Percentiles rank a stretch among this genome's conserved stretches.
Conservation (phyloP, 1,140 invertebrate genomes). For the Calycopis cecrops region DNA sequence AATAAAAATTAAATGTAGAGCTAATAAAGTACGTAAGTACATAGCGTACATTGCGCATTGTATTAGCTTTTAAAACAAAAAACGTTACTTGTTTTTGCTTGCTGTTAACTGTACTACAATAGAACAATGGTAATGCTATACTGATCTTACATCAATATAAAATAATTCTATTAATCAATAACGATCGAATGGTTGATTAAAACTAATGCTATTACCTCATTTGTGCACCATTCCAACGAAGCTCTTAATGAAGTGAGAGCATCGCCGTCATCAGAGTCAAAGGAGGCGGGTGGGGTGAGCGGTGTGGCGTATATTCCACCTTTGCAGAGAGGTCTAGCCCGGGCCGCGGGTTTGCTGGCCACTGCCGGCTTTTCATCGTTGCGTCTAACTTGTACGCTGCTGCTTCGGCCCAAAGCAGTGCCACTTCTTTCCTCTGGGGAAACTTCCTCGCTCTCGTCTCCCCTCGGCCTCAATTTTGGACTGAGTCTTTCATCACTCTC, state of each 20-base stretch:
- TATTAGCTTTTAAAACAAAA: too few relatives aligned
- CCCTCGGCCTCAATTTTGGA: constrained; percentile 77
- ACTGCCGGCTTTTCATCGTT: constrained; percentile 83
- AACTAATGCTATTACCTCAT: constrained; percentile 31
- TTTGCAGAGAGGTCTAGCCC: constrained; percentile 38
- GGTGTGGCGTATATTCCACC: constrained; percentile 81
- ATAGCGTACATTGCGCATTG: too few relatives aligned
- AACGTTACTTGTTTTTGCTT: too few relatives aligned
- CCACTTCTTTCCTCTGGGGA: constrained; percentile 70
- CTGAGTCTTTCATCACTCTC: constrained; percentile 77
- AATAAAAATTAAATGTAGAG: too few relatives aligned
- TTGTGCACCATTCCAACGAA: constrained; percentile 69
- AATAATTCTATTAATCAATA: too few relatives aligned
- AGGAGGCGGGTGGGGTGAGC: constrained; percentile 46
- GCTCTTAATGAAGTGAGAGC: constrained; percentile 52
- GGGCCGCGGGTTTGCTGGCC: constrained; percentile 78
- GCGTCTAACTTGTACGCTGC: constrained; percentile 64
- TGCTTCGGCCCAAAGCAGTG: constrained; percentile 54
- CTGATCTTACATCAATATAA: too few relatives aligned
- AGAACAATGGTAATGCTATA: too few relatives aligned
- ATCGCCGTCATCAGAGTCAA: constrained; percentile 37
- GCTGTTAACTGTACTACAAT: too few relatives aligned
- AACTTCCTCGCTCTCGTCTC: constrained; percentile 60
- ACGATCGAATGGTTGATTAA: too few relatives aligned
- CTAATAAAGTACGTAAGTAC: too few relatives aligned